Conservation (phyloP, 1,140 invertebrate genomes). For the Tetramorium parvispinum region DNA sequence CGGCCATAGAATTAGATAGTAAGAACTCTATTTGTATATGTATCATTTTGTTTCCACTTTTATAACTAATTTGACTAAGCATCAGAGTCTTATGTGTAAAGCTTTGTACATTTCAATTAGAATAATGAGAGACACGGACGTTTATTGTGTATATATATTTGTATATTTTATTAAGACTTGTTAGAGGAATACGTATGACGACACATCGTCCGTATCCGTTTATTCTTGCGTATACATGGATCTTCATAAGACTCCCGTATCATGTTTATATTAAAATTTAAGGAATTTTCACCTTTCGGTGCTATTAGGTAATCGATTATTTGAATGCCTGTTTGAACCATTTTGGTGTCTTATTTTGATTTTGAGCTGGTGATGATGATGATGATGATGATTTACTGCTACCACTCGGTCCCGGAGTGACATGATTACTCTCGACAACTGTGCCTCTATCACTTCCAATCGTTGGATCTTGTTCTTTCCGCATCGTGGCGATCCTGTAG, state of each 20-base stretch:
- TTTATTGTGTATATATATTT: constrained; percentile 56
- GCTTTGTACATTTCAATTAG: constrained; percentile 57
- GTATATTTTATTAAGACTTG: constrained; percentile 56
- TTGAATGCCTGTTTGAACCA: constrained; percentile 81
- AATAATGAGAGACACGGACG: constrained; percentile 53
- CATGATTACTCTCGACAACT: constrained; percentile 49
- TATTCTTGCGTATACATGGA: not conserved
- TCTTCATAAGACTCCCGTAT: constrained; percentile 37
- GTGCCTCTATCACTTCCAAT: constrained; percentile 17
- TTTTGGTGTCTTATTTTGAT: constrained; percentile 81
- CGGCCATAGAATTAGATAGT: constrained; percentile 42
- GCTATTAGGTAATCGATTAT: constrained; percentile 34
- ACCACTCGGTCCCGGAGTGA: constrained; percentile 64
- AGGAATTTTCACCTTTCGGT: not conserved
- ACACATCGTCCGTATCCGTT: constrained; percentile 22
- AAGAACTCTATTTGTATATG: constrained; percentile 50
- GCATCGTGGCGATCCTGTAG: constrained; percentile 44
- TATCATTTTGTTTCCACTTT: constrained; percentile 54
- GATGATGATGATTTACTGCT: constrained; percentile 19
- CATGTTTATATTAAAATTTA: constrained; percentile 40
- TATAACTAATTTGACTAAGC: constrained; percentile 56
- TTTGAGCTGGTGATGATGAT: constrained; percentile 27
- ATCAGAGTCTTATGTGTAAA: constrained; percentile 35
- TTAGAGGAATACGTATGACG: not conserved
- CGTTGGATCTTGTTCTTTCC: constrained; percentile 25